Base-by-base conservation (phyloP, 2,888 invertebrate genomes). In the Drosophila barbarae region DNA sequence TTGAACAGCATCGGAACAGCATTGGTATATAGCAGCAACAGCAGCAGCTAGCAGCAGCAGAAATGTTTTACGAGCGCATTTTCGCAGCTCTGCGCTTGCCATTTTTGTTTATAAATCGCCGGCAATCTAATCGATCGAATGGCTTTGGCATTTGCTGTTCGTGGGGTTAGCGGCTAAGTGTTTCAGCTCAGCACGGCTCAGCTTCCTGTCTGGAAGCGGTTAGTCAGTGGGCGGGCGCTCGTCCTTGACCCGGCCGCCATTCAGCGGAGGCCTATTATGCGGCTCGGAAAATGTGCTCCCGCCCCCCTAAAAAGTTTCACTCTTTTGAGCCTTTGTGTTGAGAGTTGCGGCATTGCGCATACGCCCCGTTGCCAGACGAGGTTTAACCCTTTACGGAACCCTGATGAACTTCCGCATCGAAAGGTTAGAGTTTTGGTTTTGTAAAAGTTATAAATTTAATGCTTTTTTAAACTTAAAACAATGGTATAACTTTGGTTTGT, bases 111-210 rank as follows among this genome's bases (percentile, higher is more conserved):
- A 63, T 64, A 67, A 71, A 73, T 73, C 73, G 63, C 44, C 42
- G 32, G 47, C 69, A 69, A 71, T 81, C 71, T 77, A 80, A 78
- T 80, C 77, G 75, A 72, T 77, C 63, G 59, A 32, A 26, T 46
- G 60, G 55, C 52, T 63, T 59, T 69, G 75, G 41, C 75, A 83
- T 72, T 79, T 72, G 73, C 50, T 64, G 74, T 56, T 51, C 73
- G 64, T 57, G 74, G 67, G 79, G 73, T 71, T 77, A 74, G 58
- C 64, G 50, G 46, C 63, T 51, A 52, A 61, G 51, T 47, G 65
- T 26, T 39, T 35, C 18, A 26, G 70, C n/a, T 70, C 21, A 21
- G 35, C 12, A 13, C 5, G 26, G 26, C 26, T 52, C 34, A 72
- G 46, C 61, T 83, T 83, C 75, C 80, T 69, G 72, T 69, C 61